Evolutionary conservation across 2,888 invertebrate species (phyloP), one percentile per base, ranked within the genome.

Genomic region (Metalampra italica): DNA sequence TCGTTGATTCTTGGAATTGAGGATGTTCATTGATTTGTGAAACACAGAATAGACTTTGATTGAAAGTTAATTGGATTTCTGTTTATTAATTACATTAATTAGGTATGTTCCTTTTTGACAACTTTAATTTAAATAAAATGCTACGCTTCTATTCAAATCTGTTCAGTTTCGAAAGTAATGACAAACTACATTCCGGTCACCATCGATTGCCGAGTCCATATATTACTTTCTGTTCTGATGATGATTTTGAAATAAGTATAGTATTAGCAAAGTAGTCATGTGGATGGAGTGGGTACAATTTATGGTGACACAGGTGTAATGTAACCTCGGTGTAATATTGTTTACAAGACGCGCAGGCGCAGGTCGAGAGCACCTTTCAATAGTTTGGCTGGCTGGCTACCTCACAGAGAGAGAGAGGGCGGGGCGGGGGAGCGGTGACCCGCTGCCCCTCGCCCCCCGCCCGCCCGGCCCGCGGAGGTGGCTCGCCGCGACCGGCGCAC

Each of bases 401-500:
- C 38, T n/a, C 39, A 13, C 12, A 3, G 11, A 37, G 32, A 32
- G 49, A 37, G n/a, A 22, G 22, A 5, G 22, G 56, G 60, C 54
- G 64, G 61, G 59, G 68, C 70, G 58, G 73, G 75, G 74, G 82
- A 71, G 71, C 60, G 66, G 75, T 71, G 77, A 78, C 71, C 75
- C 69, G 71, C 62, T 49, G 62, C 55, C 45, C 52, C 49, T 50
- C 50, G 51, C 50, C 50, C 54, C 52, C 40, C 49, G 11, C 56
- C 55, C 22, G 22, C 22, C 22, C 22, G 22, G 5, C 22, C 36
- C 36, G 36, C 36, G 36, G 36, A 9, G 36, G 36, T 7, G 36
- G 64, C 71, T 71, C 51, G 58, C 51, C 60, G 56, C 71, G 67
- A 68, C 74, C 79, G 78, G 76, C 83, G 86, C 83, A 72, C 79